Base-by-base conservation (phyloP, 2,797 vertebrate genomes). In the Parambassis ranga region DNA sequence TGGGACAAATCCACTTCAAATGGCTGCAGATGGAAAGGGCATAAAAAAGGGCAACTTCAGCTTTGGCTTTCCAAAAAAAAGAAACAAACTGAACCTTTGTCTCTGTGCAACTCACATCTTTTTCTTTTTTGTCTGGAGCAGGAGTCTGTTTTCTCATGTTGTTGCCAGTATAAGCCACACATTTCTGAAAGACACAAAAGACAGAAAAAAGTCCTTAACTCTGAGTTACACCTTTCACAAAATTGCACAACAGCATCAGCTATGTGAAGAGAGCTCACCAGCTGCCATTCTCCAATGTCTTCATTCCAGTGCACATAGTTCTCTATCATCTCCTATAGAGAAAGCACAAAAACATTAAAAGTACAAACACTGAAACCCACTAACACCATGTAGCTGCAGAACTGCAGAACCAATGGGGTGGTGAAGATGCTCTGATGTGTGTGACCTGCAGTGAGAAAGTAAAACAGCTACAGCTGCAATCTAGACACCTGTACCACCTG, bases 221-320 rank as follows among this genome's bases (percentile, higher is more conserved):
- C 6, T 26, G 31, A 23, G 1, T 24, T 24, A 19, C 3, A 31
- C 0, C 2, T 22, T 47, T 37, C 19, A 10, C 16, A 16, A 10
- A 37, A 65, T 15, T 4, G 7, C 6, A 52, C 30, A 42, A 10
- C 7, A 11, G 32, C 19, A 19, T 11, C 20, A 18, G 8, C 19
- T n/a, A 18, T 37, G 19, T 5, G 37, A 20, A 28, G 22, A 53
- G 22, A 56, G 56, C 95, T 92, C 84, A 99, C 97, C 92, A 99
- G 84, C 79, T 99, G 98, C 98, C 98, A 99, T 51, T 99, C 98
- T 61, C 98, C 98, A 59, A 99, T 98, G 82, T 99, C 98, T 86
- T 99, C 98, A n/a, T 99, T 99, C 97, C 98, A 99, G 77, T 98
- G 96, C 36, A 99, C 97, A 0, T 99, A 98, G 77, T 99, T 97